Conservation (phyloP, 2,888 invertebrate genomes). For the Neoaliturus tenellus region DNA sequence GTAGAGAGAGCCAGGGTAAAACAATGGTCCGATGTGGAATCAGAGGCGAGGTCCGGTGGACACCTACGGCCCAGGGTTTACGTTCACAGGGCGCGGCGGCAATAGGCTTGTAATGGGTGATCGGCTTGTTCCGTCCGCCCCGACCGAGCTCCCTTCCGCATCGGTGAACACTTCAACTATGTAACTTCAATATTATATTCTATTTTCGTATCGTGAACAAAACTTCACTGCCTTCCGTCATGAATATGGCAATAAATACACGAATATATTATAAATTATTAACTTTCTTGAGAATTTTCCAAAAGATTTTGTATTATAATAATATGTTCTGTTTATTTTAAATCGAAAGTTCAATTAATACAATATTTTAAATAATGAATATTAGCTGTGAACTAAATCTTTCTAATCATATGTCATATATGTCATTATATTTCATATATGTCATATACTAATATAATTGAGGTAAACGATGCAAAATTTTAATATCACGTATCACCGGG, state of each 20-base stretch:
- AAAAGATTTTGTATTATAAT: too few species aligned
- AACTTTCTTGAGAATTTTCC: too few species aligned
- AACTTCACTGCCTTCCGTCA: not conserved
- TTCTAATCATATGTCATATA: too few species aligned
- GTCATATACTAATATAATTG: too few species aligned
- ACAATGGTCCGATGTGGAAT: not conserved
- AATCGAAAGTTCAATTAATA: too few species aligned
- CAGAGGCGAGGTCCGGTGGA: not conserved
- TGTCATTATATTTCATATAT: too few species aligned
- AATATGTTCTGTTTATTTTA: too few species aligned
- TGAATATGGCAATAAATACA: not conserved
- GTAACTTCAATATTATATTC: not conserved
- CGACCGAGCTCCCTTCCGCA: not conserved
- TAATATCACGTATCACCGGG: too few species aligned
- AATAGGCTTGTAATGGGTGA: conserved; percentile 25
- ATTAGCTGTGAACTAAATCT: too few species aligned
- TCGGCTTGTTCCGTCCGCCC: not conserved
- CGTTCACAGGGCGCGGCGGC: not conserved
- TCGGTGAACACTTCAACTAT: not conserved
- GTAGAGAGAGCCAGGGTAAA: not conserved
- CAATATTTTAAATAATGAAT: too few species aligned
- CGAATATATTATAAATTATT: too few species aligned
- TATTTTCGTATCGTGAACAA: not conserved
- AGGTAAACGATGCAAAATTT: too few species aligned
- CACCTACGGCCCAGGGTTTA: not conserved